Evolutionary conservation across 2,113 vertebrate genomes (phyloP), one percentile per base, ranked within the genome.

Genomic region (Paramormyrops kingsleyae): DNA sequence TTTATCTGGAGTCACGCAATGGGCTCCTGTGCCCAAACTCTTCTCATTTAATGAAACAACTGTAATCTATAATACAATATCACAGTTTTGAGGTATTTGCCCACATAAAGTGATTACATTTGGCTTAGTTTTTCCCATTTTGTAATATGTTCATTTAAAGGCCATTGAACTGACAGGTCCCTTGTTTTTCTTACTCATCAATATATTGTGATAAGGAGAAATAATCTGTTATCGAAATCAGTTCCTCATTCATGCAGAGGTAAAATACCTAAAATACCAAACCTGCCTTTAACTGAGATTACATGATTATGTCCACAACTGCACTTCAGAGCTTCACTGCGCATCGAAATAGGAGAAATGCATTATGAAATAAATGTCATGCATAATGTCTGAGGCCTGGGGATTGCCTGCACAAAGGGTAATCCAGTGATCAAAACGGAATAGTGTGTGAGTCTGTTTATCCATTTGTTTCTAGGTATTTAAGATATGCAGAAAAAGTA

Each of bases 191-290:
- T 59, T 44, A 4, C 7, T 8, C 87, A 88, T 88, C 66, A 66
- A 53, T 74, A 88, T 13, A 0, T 86, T 42, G 62, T 27, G 62
- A 66, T 66, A 66, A 27, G n/a, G 62, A 66, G 2, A 66, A 66
- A 66, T 66, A 66, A 66, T 66, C 62, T 66, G 21, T 62, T 62
- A n/a, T 62, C 2, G 1, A 62, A 62, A n/a, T 7, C 56, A 62
- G 3, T 66, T 66, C 87, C 91, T 66, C 77, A 87, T 91, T 91
- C 84, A 92, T 88, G 85, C 89, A 91, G 93, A 89, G 80, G 90
- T 92, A 93, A 90, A 92, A 91, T 21, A 90, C 89, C 91, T 93
- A 56, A 93, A 93, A 92, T 89, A 90, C 83, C 83, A 66, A 90
- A 42, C 84, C 6, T 2, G 70, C 86, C 89, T 62, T 84, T 42